A percentile compares a stretch with the other conserved stretches of the same genome.
Evolutionary conservation across 2,113 vertebrate species (phyloP).

Genomic region (Peromyscus leucopus): DNA sequence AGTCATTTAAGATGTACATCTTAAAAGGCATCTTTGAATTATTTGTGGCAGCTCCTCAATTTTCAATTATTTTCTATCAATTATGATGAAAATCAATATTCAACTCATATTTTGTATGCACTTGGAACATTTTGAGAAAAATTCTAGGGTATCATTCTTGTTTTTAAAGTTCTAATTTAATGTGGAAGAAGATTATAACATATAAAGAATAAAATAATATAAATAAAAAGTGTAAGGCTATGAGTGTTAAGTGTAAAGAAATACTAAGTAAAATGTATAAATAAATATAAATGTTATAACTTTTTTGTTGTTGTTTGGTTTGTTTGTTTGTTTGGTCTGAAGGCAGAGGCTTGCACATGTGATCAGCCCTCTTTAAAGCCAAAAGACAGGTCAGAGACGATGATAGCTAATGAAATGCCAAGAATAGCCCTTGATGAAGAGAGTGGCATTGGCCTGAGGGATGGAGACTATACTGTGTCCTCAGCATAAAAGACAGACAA

Average conservation of each 20-base stretch:
- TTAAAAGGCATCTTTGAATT: background rate
- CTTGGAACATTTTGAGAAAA: background rate
- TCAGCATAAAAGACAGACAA: background rate
- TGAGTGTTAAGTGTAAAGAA: background rate
- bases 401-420: background rate
- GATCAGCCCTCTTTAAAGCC: background rate
- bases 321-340: background rate
- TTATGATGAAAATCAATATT: constrained; percentile 3
- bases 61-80: constrained; percentile 6
- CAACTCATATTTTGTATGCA: background rate
- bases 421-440: background rate
- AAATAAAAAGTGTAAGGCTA: background rate
- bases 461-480: background rate
- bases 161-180: constrained; percentile 38
- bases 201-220: background rate
- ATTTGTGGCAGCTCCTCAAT: background rate
- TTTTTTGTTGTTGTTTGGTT: background rate
- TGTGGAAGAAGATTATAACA: background rate
- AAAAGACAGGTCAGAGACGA: background rate
- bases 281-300: background rate
- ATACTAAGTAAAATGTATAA: background rate
- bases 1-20: constrained; percentile 2
- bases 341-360: background rate
- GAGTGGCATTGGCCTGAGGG: background rate
- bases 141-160: background rate